Percentiles rank a stretch among this genome's conserved stretches.
Evolutionary conservation across 2,113 vertebrate species (phyloP).

Genomic region (Probosciger aterrimus): DNA sequence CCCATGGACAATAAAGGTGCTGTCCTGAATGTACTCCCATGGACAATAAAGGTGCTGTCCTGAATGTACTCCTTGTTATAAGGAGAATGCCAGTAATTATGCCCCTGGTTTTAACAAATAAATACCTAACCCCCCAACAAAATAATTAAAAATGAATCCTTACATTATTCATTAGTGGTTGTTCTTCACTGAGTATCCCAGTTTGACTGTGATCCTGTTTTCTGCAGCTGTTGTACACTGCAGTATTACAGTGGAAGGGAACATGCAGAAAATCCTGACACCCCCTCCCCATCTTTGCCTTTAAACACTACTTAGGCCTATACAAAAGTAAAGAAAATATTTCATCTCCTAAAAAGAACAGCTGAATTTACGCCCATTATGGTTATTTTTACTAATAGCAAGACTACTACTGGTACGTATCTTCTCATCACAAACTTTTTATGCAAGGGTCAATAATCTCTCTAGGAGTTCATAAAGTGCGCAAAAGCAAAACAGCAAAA

Average conservation of each 20-base stretch:
- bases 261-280: not conserved
- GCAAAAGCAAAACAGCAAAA: constrained; percentile 46
- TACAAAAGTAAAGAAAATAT: not conserved
- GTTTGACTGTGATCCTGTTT: not conserved
- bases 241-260: not conserved
- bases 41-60: not conserved
- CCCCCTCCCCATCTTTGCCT: not conserved
- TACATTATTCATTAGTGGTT: not conserved
- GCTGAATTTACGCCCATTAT: not conserved
- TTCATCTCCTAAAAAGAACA: not conserved
- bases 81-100: not conserved
- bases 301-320: not conserved
- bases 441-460: not conserved
- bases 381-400: not conserved
- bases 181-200: not conserved
- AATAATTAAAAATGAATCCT: not conserved
- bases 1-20: not conserved
- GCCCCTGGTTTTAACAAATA: not conserved
- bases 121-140: not conserved
- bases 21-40: not conserved
- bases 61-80: not conserved
- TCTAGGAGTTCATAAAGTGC: constrained; percentile 11
- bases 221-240: not conserved
- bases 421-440: constrained; percentile 6
- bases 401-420: not conserved